Evolutionary conservation across 2,888 invertebrate species (phyloP), one percentile per base, ranked within the genome.

Genomic region (Acanthococcus lagerstroemiae): DNA sequence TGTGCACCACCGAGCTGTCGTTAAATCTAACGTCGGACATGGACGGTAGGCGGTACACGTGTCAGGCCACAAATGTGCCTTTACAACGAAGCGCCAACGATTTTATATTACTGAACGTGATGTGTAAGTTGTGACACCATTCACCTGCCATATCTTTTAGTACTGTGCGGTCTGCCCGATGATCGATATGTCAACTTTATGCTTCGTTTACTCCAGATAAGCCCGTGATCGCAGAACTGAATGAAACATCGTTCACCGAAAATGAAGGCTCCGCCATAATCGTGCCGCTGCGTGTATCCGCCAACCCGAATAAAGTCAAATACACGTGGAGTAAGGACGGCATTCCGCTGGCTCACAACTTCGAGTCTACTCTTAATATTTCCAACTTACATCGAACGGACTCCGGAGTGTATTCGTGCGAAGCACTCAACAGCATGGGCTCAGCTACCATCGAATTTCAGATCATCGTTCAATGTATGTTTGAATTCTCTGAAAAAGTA

Each of bases 311-410:
- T 52, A 82, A 83, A 70, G 86, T 93, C 72, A 84, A 84, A 1
- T 96, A 94, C 77, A 87, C 87, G 1, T 94, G 95, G 92, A 88
- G 87, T 0, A 90, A 89, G 75, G 89, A 90, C 72, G 88, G 89
- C 7, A 76, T 84, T 37, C 84, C 87, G 1, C 82, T 90, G 71
- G 17, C 66, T 19, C 56, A 48, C 17, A 37, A 66, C 50, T 66
- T 56, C 55, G 26, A 55, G 24, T 79, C 69, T 76, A 81, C 26
- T 77, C 78, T 96, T 69, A 94, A 93, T 75, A 88, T 96, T 73
- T 89, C 90, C 0, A 82, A 82, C 67, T 80, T 93, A 68, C 82
- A 84, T 58, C 83, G 91, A 5, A 84, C 84, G 70, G 94, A 95
- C 75, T 87, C 89, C 0, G 95, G 95, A 0, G 80, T 85, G 54